Evolutionary conservation across 2,113 vertebrate species (phyloP).

Genomic region (Alethe diademata): DNA sequence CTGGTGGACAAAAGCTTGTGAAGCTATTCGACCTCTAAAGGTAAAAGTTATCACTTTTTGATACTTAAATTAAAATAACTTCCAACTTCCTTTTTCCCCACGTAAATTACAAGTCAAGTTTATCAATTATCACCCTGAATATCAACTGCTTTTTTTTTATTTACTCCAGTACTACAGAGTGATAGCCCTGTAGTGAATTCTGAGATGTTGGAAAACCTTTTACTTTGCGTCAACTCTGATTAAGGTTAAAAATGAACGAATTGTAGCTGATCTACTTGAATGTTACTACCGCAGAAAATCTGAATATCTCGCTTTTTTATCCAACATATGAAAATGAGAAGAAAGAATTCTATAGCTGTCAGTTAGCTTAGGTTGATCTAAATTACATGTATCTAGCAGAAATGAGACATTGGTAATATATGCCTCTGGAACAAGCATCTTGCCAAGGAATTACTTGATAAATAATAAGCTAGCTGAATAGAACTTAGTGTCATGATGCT

Average conservation of each 20-base stretch:
- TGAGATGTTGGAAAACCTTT: background rate
- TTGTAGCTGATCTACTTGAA: background rate
- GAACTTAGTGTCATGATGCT: background rate
- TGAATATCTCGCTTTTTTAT: background rate
- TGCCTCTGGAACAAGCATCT: background rate
- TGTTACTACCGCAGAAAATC: background rate
- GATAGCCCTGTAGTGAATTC: background rate
- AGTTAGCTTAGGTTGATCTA: background rate
- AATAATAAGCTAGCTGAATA: background rate
- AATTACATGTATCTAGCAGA: background rate
- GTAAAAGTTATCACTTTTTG: slow-evolving; percentile 60
- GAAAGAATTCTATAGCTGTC: background rate
- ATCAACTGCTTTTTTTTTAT: background rate
- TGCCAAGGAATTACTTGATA: background rate
- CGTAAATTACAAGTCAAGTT: background rate
- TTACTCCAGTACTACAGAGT: background rate
- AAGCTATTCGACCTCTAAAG: slow-evolving; percentile 89
- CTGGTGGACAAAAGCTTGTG: slow-evolving; percentile 85
- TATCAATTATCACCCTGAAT: background rate
- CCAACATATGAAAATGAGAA: background rate
- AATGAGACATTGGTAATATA: background rate
- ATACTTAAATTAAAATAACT: background rate
- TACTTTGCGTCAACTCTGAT: background rate
- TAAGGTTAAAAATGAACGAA: background rate
- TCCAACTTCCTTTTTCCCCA: background rate